Base-by-base conservation (phyloP, 1,140 invertebrate genomes). In the Drosophila miranda region DNA sequence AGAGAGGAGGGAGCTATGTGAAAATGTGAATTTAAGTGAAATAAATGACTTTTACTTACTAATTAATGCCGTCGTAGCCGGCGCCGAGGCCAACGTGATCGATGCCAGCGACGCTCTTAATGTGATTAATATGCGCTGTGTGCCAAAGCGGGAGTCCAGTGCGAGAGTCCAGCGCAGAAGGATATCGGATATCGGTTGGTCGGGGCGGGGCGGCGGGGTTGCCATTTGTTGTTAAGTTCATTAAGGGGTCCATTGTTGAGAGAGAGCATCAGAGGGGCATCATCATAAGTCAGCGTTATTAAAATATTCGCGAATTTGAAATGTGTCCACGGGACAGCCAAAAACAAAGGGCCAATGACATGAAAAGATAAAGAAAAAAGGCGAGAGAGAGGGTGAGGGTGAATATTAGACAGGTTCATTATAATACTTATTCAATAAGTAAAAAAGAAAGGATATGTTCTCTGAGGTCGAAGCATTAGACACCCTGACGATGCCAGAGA, bases 81-180 rank as follows among this genome's bases (percentile, higher is more conserved):
- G 96, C 96, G 70, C 96, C 96, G 56, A 97, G 93, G 48, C 96
- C 96, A 67, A 97, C 95, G 91, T 96, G 95, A 93, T 98, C 96
- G 76, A 97, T 95, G 66, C 97, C 97, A 69, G 95, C 95, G 62
- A 96, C 93, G 81, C 95, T 94, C 77, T 95, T 94, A 90, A 98
- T 97, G 92, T 98, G 96, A 93, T 98, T 97, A 91, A 98, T 97
- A 92, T 98, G 97, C 79, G 96, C 97, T 98, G 74, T 75, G 53
- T 55, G 45, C 44, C 56, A 21, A 42, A 43, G 16, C 28, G 30
- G 26, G 51, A 6, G 57, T 46, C 19, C 38, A 23, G 41, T 72
- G 61, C 56, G 63, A 23, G 26, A 3, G 30, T 34, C 30, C 30
- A 3, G 30, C 50, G 59, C 67, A 69, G 41, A 57, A 68, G 78